Evolutionary conservation across 2,113 vertebrate species (phyloP).

Genomic region (Henicopernis longicauda): DNA sequence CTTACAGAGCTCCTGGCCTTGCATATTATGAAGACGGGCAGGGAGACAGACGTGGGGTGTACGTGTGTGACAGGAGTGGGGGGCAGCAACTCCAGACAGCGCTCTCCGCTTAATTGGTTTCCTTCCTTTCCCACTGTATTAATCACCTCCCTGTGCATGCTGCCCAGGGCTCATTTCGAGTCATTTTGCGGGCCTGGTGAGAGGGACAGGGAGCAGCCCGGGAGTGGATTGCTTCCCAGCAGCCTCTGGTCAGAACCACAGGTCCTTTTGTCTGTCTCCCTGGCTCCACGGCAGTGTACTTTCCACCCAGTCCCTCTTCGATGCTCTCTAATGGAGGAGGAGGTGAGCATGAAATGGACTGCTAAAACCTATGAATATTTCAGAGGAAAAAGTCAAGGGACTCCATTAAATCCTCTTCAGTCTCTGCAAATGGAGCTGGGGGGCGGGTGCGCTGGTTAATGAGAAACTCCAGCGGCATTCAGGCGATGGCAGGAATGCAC

Average conservation of each 20-base stretch:
- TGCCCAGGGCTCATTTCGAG: neutral
- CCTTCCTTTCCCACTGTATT: neutral
- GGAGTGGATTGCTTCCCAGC: neutral
- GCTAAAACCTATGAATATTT: conserved; percentile 75
- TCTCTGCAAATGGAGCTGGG: conserved; percentile 54
- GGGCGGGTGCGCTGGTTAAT: neutral
- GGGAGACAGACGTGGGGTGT: neutral
- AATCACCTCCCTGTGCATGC: neutral
- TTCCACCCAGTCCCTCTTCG: neutral
- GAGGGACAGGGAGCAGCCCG: neutral
- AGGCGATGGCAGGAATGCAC: conserved; percentile 8
- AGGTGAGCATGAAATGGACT: conserved; percentile 62
- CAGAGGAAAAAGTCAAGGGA: conserved; percentile 67
- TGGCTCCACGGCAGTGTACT: neutral
- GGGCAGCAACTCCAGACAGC: neutral
- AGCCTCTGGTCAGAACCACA: neutral
- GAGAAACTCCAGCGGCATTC: conserved; percentile 15
- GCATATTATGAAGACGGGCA: neutral
- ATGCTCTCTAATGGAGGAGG: conserved; percentile 58
- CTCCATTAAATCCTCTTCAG: conserved; percentile 66
- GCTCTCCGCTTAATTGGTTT: neutral
- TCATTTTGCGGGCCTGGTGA: neutral
- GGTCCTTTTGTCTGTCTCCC: neutral
- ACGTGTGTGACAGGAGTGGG: neutral
- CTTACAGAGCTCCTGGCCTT: neutral